Evolutionary conservation across 1,140 invertebrate genomes (phyloP), one percentile per base, ranked within the genome.

Genomic region (Melitaea cinxia): DNA sequence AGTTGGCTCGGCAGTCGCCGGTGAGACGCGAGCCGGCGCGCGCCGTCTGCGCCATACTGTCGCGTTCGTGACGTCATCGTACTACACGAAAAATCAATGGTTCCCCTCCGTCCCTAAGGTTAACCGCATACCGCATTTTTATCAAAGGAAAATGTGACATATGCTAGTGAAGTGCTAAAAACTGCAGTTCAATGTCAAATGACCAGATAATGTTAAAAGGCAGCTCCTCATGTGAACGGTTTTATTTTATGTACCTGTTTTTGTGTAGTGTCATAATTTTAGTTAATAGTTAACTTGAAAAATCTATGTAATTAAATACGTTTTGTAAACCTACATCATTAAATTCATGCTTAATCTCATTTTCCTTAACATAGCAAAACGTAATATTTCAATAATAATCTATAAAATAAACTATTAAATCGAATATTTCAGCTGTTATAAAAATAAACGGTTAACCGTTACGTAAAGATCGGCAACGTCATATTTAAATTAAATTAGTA

Each of bases 121-220:
- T 86, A 78, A 79, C 81, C 81, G 87, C 87, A 89, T 89, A 89
- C 87, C 84, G 87, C 85, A 90, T 88, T 88, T 89, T 88, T 85
- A 72, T 52, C 49, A 71, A 74, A 70, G 54, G 83, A 87, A 90
- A 90, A 90, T 87, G 84, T 87, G 82, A 62, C 74, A 72, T 83
- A 90, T 90, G 87, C 76, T 37, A 85, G 87, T 88, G 87, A 81
- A 85, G 85, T 85, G 85, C 60, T 79, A 73, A 80, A 72, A 68
- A 56, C 59, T 68, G 56, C 55, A 65, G 42, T 61, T 65, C 45
- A 68, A 74, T 70, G 53, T 58, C 55, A 68, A 73, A 76, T 63
- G 70, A 70, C 71, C 73, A 70, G 65, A 70, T 73, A 70, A 74
- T 63, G 54, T 72, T 72, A 73, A 33, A 26, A 33, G 65, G 75